phyloP scores from a whole-genome alignment of 2,888 invertebrate species.

The Caenorhabditis sp. region DNA sequence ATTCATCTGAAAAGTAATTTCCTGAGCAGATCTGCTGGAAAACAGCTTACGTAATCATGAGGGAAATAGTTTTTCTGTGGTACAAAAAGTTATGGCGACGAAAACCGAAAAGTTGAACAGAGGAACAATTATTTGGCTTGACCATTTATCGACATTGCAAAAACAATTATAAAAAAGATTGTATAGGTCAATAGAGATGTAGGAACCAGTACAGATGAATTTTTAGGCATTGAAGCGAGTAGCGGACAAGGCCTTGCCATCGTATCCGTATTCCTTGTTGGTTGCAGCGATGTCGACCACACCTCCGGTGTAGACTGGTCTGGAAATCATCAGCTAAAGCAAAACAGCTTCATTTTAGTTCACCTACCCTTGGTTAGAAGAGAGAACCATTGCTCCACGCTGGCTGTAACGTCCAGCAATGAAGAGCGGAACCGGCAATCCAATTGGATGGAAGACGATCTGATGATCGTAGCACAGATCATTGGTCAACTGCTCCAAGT shows the following conservation, averaged over 20 bases:
- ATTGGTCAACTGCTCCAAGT: slow-evolving; percentile 52
- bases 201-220: background rate
- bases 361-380: slow-evolving; percentile 14
- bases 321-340: slow-evolving; percentile 3
- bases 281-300: slow-evolving; percentile 27
- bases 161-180: too few relatives aligned
- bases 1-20: slow-evolving; percentile 49
- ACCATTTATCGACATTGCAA: too few relatives aligned
- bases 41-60: too few relatives aligned
- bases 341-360: too few relatives aligned
- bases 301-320: slow-evolving; percentile 6
- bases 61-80: too few relatives aligned
- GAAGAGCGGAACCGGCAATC: slow-evolving; percentile 62
- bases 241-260: background rate
- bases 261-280: slow-evolving; percentile 28
- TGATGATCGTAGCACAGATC: slow-evolving; percentile 63
- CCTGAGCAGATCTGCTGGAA: too few relatives aligned
- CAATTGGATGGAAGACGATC: slow-evolving; percentile 63
- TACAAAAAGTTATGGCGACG: too few relatives aligned
- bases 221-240: slow-evolving; percentile 55
- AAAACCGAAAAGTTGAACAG: too few relatives aligned
- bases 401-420: slow-evolving; percentile 66
- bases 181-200: background rate
- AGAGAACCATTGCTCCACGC: slow-evolving; percentile 55
- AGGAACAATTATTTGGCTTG: too few relatives aligned